phyloP scores from a whole-genome alignment of 2,797 vertebrate genomes.

The Dallia pectoralis region DNA sequence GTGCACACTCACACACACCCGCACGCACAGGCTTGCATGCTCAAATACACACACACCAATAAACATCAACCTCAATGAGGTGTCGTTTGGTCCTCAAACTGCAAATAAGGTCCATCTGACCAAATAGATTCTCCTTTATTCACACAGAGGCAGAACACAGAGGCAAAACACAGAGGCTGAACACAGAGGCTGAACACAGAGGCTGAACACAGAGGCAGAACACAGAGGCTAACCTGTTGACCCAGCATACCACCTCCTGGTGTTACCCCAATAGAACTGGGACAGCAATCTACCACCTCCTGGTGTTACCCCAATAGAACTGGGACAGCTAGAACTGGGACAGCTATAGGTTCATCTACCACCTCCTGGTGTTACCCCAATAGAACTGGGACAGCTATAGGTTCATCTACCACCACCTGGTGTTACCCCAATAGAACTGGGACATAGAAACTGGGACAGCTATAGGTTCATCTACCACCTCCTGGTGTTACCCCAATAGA shows the following conservation, averaged over 20 bases:
- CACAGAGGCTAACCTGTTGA: slow-evolving; percentile 1
- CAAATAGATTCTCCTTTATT: background rate
- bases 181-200: too few species aligned
- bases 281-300: background rate
- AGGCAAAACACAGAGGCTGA: too few species aligned
- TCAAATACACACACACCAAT: slow-evolving; percentile 9
- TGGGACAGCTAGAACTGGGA: background rate
- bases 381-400: too few species aligned
- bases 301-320: background rate
- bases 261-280: background rate
- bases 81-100: background rate
- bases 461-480: slow-evolving; percentile 4
- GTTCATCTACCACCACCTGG: slow-evolving; percentile 7
- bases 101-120: background rate
- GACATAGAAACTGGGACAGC: too few species aligned
- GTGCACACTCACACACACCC: background rate
- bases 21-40: background rate
- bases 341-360: background rate
- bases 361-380: background rate
- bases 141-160: background rate
- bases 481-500: too few species aligned
- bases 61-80: slow-evolving; percentile 8
- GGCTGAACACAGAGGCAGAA: too few species aligned
- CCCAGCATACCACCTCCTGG: background rate
- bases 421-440: too few species aligned